Percentiles rank a stretch among this genome's conserved stretches.
phyloP scores from a whole-genome alignment of 2,888 invertebrate genomes.

The Heliconius hortense region DNA sequence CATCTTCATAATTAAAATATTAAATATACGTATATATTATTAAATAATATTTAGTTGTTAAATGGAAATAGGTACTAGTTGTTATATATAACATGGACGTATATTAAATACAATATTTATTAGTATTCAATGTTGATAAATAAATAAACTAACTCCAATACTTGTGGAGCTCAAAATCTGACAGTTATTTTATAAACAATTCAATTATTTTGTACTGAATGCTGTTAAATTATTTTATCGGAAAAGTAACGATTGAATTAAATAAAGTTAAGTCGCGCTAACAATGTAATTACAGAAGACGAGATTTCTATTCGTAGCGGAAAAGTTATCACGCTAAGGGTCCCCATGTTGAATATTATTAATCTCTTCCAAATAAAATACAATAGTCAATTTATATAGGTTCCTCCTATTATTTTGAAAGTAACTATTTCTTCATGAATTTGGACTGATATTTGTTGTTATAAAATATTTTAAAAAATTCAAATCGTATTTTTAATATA shows the following conservation, averaged over 20 bases:
- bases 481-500: background rate
- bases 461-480: background rate
- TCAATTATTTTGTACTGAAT: background rate
- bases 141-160: background rate
- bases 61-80: too few relatives aligned
- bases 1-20: too few relatives aligned
- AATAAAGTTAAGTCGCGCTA: slow-evolving; percentile 1
- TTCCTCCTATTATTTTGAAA: background rate
- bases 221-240: slow-evolving; percentile 1
- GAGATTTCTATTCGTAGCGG: background rate
- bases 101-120: too few relatives aligned
- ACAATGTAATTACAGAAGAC: slow-evolving; percentile 2
- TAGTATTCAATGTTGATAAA: too few relatives aligned
- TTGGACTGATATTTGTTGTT: background rate
- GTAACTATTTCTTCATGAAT: background rate
- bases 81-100: too few relatives aligned
- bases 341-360: background rate
- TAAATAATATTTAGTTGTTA: too few relatives aligned
- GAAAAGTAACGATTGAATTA: slow-evolving; percentile 7
- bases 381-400: background rate
- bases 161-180: background rate
- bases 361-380: background rate
- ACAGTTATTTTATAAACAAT: background rate
- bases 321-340: slow-evolving; percentile 6
- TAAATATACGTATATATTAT: too few relatives aligned